A percentile compares a stretch with the other conserved stretches of the same genome.
Evolutionary conservation across 1,140 invertebrate species (phyloP).

Genomic region (Uloborus diversus): DNA sequence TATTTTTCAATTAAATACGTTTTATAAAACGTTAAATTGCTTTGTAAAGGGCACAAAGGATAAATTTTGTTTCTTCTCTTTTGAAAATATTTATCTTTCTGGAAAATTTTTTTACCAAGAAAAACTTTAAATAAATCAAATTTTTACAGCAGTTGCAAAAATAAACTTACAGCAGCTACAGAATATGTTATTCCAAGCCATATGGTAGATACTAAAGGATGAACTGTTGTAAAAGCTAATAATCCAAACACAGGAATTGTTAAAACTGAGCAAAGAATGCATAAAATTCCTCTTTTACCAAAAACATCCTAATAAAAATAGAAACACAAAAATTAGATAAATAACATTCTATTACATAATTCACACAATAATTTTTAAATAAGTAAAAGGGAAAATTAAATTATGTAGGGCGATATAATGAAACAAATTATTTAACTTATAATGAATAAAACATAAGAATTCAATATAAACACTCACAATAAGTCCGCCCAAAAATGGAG

Average conservation of each 20-base stretch:
- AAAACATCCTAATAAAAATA: constrained; percentile 64
- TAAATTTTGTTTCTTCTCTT: no score
- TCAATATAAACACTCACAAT: constrained; percentile 63
- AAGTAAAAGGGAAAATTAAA: neutral
- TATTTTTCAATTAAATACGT: no score
- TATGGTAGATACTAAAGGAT: constrained; percentile 64
- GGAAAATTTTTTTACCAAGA: neutral
- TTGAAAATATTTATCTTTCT: no score
- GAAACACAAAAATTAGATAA: neutral
- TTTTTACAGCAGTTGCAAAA: no score
- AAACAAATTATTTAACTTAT: no score
- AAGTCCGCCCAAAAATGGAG: constrained; percentile 66
- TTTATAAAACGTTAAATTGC: no score
- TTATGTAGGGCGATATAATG: no score
- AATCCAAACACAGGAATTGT: constrained; percentile 67
- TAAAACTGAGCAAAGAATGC: constrained; percentile 63
- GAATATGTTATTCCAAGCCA: constrained; percentile 68
- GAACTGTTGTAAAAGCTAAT: constrained; percentile 64
- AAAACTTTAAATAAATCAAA: neutral
- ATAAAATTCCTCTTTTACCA: constrained; percentile 65
- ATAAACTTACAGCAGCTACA: constrained; percentile 66
- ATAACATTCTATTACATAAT: neutral
- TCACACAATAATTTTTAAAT: neutral
- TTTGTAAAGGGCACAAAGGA: no score
- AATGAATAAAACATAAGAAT: neutral